Evolutionary conservation across 2,797 vertebrate genomes (phyloP).

Genomic region (Hydrophis major): DNA sequence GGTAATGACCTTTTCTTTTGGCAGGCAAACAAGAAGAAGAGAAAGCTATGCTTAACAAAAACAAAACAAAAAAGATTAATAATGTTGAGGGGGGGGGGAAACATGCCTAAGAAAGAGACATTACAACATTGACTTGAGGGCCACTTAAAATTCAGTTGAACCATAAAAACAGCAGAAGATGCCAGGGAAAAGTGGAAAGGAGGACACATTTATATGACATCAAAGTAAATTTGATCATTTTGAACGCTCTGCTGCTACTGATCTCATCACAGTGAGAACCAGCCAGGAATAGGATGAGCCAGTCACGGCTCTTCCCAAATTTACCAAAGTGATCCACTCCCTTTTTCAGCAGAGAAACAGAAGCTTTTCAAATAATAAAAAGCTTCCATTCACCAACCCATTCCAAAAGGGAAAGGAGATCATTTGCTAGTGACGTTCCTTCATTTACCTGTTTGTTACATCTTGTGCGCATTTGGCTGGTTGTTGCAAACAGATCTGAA

Average conservation of each 20-base stretch:
- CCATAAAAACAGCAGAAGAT: not conserved
- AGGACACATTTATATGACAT: not conserved
- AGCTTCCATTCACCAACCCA: not conserved
- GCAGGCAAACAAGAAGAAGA: constrained; percentile 33
- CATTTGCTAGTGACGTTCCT: not conserved
- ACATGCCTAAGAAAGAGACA: not conserved
- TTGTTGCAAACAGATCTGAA: not conserved
- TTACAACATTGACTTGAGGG: constrained; percentile 30
- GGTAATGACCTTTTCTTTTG: constrained; percentile 25
- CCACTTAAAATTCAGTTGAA: not conserved
- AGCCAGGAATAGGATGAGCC: not conserved
- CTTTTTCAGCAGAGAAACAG: not conserved
- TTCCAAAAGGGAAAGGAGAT: not conserved
- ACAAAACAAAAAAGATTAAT: constrained; percentile 41
- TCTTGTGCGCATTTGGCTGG: not conserved
- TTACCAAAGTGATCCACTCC: not conserved
- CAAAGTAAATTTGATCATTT: not conserved
- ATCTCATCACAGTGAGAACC: not conserved
- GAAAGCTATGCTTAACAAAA: constrained; percentile 32
- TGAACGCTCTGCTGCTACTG: not conserved
- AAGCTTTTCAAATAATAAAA: not conserved
- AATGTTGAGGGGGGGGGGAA: not conserved
- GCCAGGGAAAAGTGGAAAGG: not conserved
- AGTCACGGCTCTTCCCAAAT: not conserved
- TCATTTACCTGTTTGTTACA: not conserved